Evolutionary conservation across 2,113 vertebrate species (phyloP), one percentile per base, ranked within the genome.

Genomic region (Stomatorhinus ivindoensis): DNA sequence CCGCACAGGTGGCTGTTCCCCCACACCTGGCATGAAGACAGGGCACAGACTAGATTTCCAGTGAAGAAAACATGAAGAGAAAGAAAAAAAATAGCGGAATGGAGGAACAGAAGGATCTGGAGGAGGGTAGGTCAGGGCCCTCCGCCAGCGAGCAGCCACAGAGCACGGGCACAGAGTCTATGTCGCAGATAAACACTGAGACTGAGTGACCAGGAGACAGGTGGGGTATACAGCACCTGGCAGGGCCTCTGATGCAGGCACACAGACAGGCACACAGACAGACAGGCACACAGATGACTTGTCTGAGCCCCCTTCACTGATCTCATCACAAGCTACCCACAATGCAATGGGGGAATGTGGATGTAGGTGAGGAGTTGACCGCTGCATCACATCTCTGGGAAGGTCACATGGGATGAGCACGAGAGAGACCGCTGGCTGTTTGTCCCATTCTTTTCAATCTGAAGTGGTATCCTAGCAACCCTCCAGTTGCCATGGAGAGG

Each of bases 391-490:
- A n/a, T 35, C 31, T 80, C 35, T 80, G 73, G 35, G 73, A 42
- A 17, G 73, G 73, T 39, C 35, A 42, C 73, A 42, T 19, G 35
- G 73, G 35, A 31, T 31, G 27, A 69, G 61, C 61, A 69, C 0
- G 61, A 46, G 82, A 10, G 82, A 84, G 24, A 47, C 82, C 82
- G 39, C 82, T 84, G 44, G 82, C 35, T 24, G 42, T 84, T 47
- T 46, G 44, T 84, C 21, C 82, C 82, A 44, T 84, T 84, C 82
- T 47, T 47, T 84, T 84, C 44, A 84, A 84, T 47, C 44, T 9
- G 21, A 84, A 84, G 42, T 3, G 24, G 82, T 84, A 84, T 84
- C 82, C 82, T 84, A 84, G 82, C 82, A 84, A 84, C 82, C 82
- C 6, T 84, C 82, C 10, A 10, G 82, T 84, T 84, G 82, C 82